A percentile compares a stretch with the other conserved stretches of the same genome.
Evolutionary conservation across 2,113 vertebrate genomes (phyloP).

Genomic region (Gavia stellata): DNA sequence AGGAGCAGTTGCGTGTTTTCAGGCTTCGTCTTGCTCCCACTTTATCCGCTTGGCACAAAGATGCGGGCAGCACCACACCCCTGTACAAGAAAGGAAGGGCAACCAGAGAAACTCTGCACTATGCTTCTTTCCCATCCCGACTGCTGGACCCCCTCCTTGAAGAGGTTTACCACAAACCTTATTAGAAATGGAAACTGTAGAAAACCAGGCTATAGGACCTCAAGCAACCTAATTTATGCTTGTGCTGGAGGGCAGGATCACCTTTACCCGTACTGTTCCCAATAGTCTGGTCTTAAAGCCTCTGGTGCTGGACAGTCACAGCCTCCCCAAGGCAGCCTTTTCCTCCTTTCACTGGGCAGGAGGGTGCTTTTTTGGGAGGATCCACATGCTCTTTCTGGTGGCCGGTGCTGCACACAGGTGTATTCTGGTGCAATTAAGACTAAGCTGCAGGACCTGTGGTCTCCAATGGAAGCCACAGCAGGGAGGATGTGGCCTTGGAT

Average conservation of each 20-base stretch:
- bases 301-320: background rate
- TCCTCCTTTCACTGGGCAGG: background rate
- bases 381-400: background rate
- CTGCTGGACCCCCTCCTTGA: background rate
- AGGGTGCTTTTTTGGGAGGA: background rate
- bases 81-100: background rate
- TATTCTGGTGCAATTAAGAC: background rate
- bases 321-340: accelerated
- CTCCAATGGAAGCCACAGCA: background rate
- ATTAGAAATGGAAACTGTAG: background rate
- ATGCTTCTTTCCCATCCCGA: background rate
- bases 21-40: background rate
- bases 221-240: background rate
- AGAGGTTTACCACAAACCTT: background rate
- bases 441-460: background rate
- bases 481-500: background rate
- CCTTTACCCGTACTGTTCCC: background rate
- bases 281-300: background rate
- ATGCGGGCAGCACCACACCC: background rate
- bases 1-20: background rate
- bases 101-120: background rate
- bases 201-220: background rate
- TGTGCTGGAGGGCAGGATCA: background rate
- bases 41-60: background rate
- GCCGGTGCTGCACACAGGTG: background rate